These are phyloP conservation scores for Myxocyprinus asiaticus DNA, from an alignment of 2,113 vertebrate genomes.

Conservation along the genomic window DNA sequence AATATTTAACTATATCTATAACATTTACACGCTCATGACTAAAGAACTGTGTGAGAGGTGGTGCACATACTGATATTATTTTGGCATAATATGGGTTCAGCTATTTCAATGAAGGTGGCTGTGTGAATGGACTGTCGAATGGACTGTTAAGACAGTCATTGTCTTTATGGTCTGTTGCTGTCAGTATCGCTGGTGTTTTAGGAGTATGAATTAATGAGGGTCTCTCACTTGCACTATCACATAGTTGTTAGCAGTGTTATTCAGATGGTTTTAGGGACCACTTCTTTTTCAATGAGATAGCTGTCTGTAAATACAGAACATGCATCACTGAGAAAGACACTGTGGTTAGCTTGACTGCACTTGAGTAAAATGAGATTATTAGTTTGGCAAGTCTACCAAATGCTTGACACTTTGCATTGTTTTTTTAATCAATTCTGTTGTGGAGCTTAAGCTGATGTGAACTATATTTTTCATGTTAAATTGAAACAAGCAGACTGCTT, in stretches of 20 bases:
- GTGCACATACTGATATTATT: not conserved
- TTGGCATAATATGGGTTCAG: not conserved
- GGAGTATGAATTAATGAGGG: slow-evolving; percentile 1
- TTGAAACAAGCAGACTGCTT: not conserved
- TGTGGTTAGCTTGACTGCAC: not conserved
- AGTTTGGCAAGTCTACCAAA: not conserved
- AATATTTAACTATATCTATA: slow-evolving; percentile 18
- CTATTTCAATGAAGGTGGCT: not conserved
- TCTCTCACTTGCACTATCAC: slow-evolving; percentile 51
- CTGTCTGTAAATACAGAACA: not conserved
- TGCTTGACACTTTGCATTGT: not conserved
- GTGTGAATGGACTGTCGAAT: not conserved
- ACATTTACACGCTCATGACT: not conserved
- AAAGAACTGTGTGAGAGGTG: slow-evolving; percentile 20
- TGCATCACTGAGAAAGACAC: slow-evolving; percentile 9
- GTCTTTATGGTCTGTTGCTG: not conserved
- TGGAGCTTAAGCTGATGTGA: not conserved
- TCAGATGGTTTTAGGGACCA: slow-evolving; percentile 30
- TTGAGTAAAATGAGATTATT: not conserved
- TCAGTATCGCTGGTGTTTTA: not conserved
- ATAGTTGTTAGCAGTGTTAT: slow-evolving; percentile 20
- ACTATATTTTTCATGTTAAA: not conserved
- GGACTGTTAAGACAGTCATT: not conserved
- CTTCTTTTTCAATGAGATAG: slow-evolving; percentile 2
- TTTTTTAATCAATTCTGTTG: not conserved